A percentile compares a stretch with the other conserved stretches of the same genome.
phyloP scores from a whole-genome alignment of 2,888 invertebrate genomes.

The Mimachlamys varia region DNA sequence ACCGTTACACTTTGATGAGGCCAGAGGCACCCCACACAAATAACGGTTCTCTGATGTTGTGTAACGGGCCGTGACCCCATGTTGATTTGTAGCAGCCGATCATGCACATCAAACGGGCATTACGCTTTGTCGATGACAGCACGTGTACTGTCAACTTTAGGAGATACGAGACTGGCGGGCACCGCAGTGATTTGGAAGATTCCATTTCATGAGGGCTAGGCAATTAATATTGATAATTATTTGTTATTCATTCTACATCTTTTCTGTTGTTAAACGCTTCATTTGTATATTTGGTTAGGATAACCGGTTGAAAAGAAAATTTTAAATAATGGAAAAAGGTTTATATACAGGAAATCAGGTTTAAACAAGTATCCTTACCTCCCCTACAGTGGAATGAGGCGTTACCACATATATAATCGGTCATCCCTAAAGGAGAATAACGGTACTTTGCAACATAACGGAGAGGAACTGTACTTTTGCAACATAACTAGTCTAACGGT shows the following conservation, averaged over 20 bases:
- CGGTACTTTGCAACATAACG: neutral
- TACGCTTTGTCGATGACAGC: conserved; percentile 17
- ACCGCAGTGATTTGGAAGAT: neutral
- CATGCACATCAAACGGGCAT: conserved; percentile 4
- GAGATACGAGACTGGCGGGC: neutral
- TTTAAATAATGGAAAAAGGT: neutral
- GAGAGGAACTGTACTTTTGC: neutral
- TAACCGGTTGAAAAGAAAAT: neutral
- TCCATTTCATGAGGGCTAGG: neutral
- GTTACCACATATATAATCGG: neutral
- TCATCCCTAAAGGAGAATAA: neutral
- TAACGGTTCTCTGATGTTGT: conserved; percentile 16
- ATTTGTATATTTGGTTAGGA: no score
- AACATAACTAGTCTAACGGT: no score
- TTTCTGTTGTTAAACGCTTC: no score
- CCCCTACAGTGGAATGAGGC: neutral
- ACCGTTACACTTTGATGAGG: neutral
- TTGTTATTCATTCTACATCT: neutral
- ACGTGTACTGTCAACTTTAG: neutral
- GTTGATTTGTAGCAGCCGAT: neutral
- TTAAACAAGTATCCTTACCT: neutral
- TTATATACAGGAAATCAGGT: neutral
- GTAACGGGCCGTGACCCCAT: neutral
- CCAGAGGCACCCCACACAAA: neutral
- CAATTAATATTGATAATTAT: neutral